These are phyloP conservation scores for Dichetophora obliterata DNA, from an alignment of 2,888 invertebrate genomes.

Conservation along the genomic window DNA sequence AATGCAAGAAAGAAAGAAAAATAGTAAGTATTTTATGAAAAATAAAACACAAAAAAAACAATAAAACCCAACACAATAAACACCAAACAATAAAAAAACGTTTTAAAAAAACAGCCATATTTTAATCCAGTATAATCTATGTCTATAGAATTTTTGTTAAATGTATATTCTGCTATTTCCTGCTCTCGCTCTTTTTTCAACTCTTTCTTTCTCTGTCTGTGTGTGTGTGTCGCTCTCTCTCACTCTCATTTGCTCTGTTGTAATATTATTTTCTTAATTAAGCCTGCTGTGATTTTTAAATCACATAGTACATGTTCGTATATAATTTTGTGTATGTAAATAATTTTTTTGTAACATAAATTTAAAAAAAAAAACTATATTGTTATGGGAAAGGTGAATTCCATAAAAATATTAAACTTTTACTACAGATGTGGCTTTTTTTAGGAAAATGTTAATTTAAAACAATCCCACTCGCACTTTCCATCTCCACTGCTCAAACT, in stretches of 20 bases:
- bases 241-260: constrained; percentile 16
- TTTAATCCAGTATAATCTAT: constrained; percentile 2
- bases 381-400: too few species aligned
- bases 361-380: background rate
- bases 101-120: constrained; percentile 43
- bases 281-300: background rate
- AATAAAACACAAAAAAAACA: constrained; percentile 43
- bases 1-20: constrained; percentile 61
- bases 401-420: too few species aligned
- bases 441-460: too few species aligned
- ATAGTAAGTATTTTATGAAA: constrained; percentile 66
- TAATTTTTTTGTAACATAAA: constrained; percentile 9
- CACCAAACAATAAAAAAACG: constrained; percentile 34
- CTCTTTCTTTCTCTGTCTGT: background rate
- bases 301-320: constrained; percentile 4
- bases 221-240: constrained; percentile 16
- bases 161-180: constrained; percentile 33
- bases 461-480: too few species aligned
- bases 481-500: too few species aligned
- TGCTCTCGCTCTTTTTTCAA: constrained; percentile 14
- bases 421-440: too few species aligned
- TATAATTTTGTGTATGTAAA: constrained; percentile 19
- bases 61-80: constrained; percentile 10
- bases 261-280: constrained; percentile 34
- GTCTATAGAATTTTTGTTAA: constrained; percentile 30